A percentile compares a stretch with the other conserved stretches of the same genome.
Conservation (phyloP, 2,113 vertebrate species). For the Jacana jacana region DNA sequence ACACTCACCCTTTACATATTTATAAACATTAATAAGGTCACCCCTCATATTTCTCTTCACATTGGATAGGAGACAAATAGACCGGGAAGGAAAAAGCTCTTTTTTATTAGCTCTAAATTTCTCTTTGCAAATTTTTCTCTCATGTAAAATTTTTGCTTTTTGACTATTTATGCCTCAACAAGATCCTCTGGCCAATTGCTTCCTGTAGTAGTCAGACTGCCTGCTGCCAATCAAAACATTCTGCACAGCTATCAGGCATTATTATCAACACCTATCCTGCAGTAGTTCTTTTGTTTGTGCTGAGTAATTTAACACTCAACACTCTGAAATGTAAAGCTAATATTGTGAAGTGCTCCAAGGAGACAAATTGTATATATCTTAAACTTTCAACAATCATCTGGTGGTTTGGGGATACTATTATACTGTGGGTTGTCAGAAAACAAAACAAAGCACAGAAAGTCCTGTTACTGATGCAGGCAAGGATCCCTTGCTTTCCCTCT, state of each 20-base stretch:
- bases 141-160: not conserved
- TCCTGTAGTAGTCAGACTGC: constrained; percentile 33
- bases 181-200: constrained; percentile 31
- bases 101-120: not conserved
- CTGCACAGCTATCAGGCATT: constrained; percentile 49
- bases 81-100: not conserved
- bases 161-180: constrained; percentile 9
- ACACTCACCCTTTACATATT: no score
- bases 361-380: not conserved
- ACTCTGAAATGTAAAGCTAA: constrained; percentile 28
- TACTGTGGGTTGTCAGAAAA: not conserved
- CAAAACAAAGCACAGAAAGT: not conserved
- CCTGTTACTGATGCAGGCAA: not conserved
- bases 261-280: constrained; percentile 53
- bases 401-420: not conserved
- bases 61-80: not conserved
- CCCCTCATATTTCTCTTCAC: not conserved
- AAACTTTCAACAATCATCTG: not conserved
- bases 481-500: not conserved
- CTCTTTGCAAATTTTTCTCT: not conserved
- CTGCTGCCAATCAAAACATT: constrained; percentile 43
- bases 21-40: no score
- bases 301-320: constrained; percentile 59
- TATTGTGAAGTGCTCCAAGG: constrained; percentile 41
- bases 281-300: constrained; percentile 40